A percentile compares a stretch with the other conserved stretches of the same genome.
Conservation (phyloP, 1,140 invertebrate genomes). For the Aphelenchoides avenae region DNA sequence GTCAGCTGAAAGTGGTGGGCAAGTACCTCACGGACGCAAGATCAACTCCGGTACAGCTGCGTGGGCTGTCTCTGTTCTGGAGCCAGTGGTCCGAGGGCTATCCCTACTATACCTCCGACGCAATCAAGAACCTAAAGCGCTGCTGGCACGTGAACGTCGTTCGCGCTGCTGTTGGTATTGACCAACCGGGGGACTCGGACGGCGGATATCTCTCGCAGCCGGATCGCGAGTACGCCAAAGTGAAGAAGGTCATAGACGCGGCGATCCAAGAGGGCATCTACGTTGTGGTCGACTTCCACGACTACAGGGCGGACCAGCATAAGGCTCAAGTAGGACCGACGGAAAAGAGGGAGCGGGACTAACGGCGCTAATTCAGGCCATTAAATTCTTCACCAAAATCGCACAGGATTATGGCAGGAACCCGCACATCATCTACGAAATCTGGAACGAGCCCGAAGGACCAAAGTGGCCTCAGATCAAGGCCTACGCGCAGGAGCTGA, state of each 20-base stretch:
- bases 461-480: conserved; percentile 2
- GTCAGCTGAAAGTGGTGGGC: conserved; percentile 10
- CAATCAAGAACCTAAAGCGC: conserved; percentile 10
- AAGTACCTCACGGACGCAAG: conserved; percentile 2
- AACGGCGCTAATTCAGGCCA: not conserved
- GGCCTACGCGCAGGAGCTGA: conserved; percentile 8
- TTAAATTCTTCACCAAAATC: conserved; percentile 18
- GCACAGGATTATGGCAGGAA: conserved; percentile 9
- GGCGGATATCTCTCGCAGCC: conserved; percentile 18
- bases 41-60: not conserved
- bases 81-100: conserved; percentile 15
- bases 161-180: conserved; percentile 11
- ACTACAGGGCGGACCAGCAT: conserved; percentile 9
- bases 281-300: conserved; percentile 23
- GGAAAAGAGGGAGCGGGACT: not conserved
- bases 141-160: conserved; percentile 17
- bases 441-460: conserved; percentile 11
- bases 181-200: not conserved
- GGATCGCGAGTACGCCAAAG: conserved; percentile 1
- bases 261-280: conserved; percentile 19
- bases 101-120: not conserved
- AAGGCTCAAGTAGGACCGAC: conserved; percentile 1
- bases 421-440: conserved; percentile 20
- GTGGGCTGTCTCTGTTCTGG: conserved; percentile 16
- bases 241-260: conserved; percentile 7